phyloP scores from a whole-genome alignment of 2,797 vertebrate genomes.

The Gila robusta region DNA sequence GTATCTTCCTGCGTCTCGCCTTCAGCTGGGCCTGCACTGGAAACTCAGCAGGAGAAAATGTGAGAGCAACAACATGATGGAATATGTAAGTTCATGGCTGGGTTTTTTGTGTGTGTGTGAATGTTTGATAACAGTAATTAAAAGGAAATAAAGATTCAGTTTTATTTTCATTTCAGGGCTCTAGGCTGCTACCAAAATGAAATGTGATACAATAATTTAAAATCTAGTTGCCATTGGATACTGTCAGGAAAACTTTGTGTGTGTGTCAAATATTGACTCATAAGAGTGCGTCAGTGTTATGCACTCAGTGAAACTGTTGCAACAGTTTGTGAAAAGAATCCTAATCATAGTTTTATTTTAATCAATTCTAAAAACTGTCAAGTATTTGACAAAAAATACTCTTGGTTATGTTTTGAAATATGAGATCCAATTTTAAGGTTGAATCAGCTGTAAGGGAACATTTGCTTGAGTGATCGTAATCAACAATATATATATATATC shows the following conservation, averaged over 20 bases:
- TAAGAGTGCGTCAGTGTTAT: background rate
- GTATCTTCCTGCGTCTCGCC: constrained; percentile 67
- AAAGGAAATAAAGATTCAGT: background rate
- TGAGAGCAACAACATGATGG: constrained; percentile 99
- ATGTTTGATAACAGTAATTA: background rate
- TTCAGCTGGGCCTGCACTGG: constrained; percentile 98
- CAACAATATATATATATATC: background rate
- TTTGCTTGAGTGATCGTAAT: background rate
- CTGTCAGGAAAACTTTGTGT: background rate
- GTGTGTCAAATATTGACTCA: background rate
- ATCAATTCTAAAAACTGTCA: background rate
- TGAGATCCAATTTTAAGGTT: background rate
- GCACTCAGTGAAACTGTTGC: background rate
- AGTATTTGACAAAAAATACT: background rate
- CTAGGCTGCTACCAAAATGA: background rate
- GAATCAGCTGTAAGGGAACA: background rate
- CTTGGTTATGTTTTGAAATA: background rate
- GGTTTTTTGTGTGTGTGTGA: background rate
- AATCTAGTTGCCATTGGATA: background rate
- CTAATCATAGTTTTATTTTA: background rate
- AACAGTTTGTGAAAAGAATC: background rate
- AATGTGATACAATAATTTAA: background rate
- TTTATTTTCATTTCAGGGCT: background rate
- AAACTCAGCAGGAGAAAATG: constrained; percentile 99
- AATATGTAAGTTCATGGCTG: constrained; percentile 89